Evolutionary conservation across 2,113 vertebrate species (phyloP).

Genomic region (Dascyllus trimaculatus): DNA sequence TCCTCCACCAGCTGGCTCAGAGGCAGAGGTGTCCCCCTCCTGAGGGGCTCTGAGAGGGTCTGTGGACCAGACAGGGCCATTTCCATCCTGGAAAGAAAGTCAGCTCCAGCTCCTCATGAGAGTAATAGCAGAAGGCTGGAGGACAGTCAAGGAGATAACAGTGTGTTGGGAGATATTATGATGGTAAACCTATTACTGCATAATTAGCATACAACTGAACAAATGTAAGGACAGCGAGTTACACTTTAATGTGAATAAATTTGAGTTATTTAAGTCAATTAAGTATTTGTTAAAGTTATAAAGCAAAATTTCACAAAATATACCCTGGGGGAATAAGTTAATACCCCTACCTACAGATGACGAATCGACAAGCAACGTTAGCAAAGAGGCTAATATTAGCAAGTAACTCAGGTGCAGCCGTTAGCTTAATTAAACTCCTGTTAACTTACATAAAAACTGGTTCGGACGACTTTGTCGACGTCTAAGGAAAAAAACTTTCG

Average conservation of each 20-base stretch:
- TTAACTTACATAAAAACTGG: constrained; percentile 1
- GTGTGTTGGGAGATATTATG: neutral
- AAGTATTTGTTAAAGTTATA: neutral
- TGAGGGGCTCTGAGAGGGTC: constrained; percentile 42
- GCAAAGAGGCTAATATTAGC: neutral
- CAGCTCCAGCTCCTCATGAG: constrained; percentile 34
- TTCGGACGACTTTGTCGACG: neutral
- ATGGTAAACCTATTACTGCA: neutral
- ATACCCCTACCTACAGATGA: neutral
- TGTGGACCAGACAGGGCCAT: constrained; percentile 60
- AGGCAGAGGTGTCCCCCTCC: constrained; percentile 76
- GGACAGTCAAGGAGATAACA: constrained; percentile 10
- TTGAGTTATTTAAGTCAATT: neutral
- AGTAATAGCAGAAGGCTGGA: constrained; percentile 38
- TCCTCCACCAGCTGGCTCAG: constrained; percentile 88
- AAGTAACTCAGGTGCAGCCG: neutral
- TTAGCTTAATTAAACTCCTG: neutral
- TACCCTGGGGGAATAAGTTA: too few species aligned
- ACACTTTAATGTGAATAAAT: neutral
- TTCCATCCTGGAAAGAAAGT: constrained; percentile 81
- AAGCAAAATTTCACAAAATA: neutral
- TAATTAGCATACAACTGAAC: neutral
- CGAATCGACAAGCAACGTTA: neutral
- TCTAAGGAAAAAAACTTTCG: neutral
- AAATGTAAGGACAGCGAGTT: neutral